Percentiles rank a stretch among this genome's conserved stretches.
phyloP scores from a whole-genome alignment of 1,140 invertebrate genomes.

The Drosophila arawakana region DNA sequence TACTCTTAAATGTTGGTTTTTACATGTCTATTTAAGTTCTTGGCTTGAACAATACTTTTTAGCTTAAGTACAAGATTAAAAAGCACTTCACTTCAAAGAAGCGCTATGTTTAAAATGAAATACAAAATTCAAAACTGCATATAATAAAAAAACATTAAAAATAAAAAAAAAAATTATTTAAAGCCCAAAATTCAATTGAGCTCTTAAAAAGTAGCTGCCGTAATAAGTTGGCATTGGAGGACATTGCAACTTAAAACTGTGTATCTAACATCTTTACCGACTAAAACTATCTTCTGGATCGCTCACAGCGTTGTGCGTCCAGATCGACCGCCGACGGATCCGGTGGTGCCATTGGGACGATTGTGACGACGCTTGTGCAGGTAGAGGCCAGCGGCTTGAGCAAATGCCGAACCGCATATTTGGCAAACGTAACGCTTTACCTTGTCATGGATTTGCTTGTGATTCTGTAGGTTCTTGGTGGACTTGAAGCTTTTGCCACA shows the following conservation, averaged over 20 bases:
- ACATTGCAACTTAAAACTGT: conserved; percentile 33
- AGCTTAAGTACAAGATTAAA: conserved; percentile 43
- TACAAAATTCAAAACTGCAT: conserved; percentile 11
- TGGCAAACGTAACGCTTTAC: conserved; percentile 84
- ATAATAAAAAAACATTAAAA: conserved; percentile 9
- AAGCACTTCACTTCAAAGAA: conserved; percentile 7
- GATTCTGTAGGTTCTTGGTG: conserved; percentile 79
- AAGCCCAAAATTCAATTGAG: background rate
- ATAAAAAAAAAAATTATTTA: conserved; percentile 4
- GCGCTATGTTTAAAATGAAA: background rate
- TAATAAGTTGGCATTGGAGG: conserved; percentile 34
- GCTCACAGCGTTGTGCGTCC: conserved; percentile 63
- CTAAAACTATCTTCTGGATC: background rate
- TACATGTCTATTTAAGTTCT: conserved; percentile 38
- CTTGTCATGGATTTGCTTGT: conserved; percentile 85
- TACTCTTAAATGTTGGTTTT: conserved; percentile 1
- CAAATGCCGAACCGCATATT: conserved; percentile 85
- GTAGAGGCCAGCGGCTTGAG: conserved; percentile 84
- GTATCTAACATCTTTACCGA: background rate
- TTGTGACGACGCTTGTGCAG: conserved; percentile 85
- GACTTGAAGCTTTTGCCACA: conserved; percentile 83
- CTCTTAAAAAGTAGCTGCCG: conserved; percentile 36
- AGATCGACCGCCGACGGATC: conserved; percentile 60
- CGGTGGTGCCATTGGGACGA: conserved; percentile 64
- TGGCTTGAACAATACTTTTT: conserved; percentile 42